Conservation (phyloP, 2,888 invertebrate species). For the Ochropacha duplaris region DNA sequence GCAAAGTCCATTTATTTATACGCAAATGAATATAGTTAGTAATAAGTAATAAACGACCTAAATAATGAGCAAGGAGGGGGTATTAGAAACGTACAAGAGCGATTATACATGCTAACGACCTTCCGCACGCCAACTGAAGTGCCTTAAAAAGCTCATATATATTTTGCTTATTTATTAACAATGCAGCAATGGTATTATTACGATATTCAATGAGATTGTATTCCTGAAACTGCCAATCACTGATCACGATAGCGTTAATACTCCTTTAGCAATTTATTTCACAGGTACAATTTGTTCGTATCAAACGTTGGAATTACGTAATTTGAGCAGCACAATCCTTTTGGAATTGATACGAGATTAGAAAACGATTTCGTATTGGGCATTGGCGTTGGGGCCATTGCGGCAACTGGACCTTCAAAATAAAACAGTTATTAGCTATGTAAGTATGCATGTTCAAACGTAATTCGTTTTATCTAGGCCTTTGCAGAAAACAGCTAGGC, state of each 20-base stretch:
- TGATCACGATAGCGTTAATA: constrained; percentile 13
- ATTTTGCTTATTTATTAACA: constrained; percentile 5
- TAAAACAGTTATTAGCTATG: not conserved
- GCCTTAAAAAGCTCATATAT: constrained; percentile 28
- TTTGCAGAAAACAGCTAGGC: no score
- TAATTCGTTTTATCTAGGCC: not conserved
- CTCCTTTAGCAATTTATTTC: not conserved
- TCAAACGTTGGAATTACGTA: not conserved
- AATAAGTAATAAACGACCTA: constrained; percentile 48
- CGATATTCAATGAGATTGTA: constrained; percentile 21
- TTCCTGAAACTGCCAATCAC: constrained; percentile 20
- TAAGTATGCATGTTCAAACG: not conserved
- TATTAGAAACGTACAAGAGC: constrained; percentile 61
- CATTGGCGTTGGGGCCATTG: not conserved
- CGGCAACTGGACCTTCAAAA: not conserved
- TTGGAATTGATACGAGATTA: constrained; percentile 2
- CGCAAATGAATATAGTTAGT: constrained; percentile 20
- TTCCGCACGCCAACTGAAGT: constrained; percentile 46
- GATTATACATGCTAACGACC: constrained; percentile 61
- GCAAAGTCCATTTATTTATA: not conserved
- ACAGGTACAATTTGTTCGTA: not conserved
- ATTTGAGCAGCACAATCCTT: not conserved
- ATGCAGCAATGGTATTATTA: not conserved
- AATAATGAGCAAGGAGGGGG: constrained; percentile 55
- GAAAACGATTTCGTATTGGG: not conserved